Percentiles rank a stretch among this genome's conserved stretches.
These are phyloP conservation scores for Thamnaconus septentrionalis DNA, from an alignment of 2,113 vertebrate species.

Conservation along the genomic window DNA sequence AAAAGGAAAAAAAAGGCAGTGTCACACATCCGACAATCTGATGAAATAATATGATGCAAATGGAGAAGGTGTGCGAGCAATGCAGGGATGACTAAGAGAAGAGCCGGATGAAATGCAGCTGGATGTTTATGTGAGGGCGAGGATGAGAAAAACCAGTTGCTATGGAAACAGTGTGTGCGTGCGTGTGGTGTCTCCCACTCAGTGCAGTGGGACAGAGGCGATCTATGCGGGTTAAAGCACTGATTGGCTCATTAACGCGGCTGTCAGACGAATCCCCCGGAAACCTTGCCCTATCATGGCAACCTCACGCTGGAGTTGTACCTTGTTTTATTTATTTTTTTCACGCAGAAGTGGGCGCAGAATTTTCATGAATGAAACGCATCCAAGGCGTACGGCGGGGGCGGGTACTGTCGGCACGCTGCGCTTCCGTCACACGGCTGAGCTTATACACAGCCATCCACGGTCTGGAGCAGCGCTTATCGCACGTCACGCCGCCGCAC, in stretches of 20 bases:
- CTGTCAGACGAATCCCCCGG: slow-evolving; percentile 27
- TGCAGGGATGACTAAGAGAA: slow-evolving; percentile 40
- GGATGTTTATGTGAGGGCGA: slow-evolving; percentile 46
- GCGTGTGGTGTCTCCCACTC: slow-evolving; percentile 44
- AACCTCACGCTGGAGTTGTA: slow-evolving; percentile 15
- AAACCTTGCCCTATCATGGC: slow-evolving; percentile 12
- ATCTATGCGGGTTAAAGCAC: slow-evolving; percentile 44
- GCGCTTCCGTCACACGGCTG: no score
- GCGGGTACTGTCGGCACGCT: no score
- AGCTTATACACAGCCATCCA: no score
- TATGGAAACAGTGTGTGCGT: slow-evolving; percentile 60
- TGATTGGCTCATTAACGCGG: slow-evolving; percentile 53
- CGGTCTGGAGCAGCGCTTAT: no score
- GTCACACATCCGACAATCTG: neutral
- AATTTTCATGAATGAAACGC: slow-evolving; percentile 43
- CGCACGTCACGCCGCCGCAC: no score
- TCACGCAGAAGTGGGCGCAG: neutral
- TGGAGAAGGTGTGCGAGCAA: slow-evolving; percentile 17
- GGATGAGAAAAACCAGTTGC: slow-evolving; percentile 53
- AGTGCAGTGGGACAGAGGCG: slow-evolving; percentile 45
- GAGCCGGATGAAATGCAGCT: slow-evolving; percentile 47
- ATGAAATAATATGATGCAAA: slow-evolving; percentile 27
- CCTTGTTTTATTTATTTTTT: neutral
- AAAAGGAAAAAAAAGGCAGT: neutral
- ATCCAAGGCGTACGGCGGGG: no score